phyloP scores from a whole-genome alignment of 2,113 vertebrate genomes.

The Psilopsiagon aurifrons region DNA sequence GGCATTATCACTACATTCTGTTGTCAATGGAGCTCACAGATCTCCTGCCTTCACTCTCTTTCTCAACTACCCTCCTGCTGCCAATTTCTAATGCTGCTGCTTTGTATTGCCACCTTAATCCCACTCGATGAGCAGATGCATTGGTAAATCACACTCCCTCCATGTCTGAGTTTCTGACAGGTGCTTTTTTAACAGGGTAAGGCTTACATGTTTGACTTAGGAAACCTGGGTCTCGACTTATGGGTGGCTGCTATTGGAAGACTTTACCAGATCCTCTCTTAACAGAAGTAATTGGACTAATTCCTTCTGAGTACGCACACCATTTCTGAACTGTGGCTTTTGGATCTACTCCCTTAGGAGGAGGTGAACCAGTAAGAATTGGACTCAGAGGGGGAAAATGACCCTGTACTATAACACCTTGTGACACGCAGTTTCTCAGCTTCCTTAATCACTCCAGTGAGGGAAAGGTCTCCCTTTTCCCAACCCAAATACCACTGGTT shows the following conservation, averaged over 20 bases:
- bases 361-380: neutral
- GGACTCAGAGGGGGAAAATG: neutral
- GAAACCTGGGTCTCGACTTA: neutral
- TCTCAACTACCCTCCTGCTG: neutral
- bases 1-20: neutral
- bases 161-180: neutral
- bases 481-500: neutral
- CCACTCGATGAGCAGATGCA: neutral
- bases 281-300: neutral
- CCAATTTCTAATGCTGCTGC: neutral
- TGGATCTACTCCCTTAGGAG: neutral
- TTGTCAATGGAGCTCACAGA: neutral
- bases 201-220: neutral
- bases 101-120: neutral
- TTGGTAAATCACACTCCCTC: neutral
- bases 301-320: neutral
- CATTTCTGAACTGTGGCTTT: neutral
- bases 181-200: neutral
- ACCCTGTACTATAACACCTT: neutral
- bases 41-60: neutral
- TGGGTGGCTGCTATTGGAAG: neutral
- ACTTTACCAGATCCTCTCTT: neutral
- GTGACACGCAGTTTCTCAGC: neutral
- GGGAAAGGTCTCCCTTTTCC: neutral
- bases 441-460: neutral